These are phyloP conservation scores for Drosophila kikkawai DNA, from an alignment of 1,140 invertebrate species.

Conservation along the genomic window DNA sequence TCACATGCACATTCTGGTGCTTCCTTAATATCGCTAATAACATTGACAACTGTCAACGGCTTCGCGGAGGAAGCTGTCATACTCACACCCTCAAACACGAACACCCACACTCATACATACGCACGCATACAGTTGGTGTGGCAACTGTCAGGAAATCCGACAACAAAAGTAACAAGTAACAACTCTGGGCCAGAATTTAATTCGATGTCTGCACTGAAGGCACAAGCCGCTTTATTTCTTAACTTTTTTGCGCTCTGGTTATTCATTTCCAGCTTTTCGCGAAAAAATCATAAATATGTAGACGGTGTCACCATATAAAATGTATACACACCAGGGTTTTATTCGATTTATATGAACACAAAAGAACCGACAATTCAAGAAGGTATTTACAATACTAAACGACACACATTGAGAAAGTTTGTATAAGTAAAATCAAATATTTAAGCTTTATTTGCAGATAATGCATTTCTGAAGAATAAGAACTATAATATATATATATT, in stretches of 20 bases:
- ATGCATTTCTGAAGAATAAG: neutral
- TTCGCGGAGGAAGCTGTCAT: conserved; percentile 61
- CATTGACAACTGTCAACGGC: conserved; percentile 75
- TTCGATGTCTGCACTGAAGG: conserved; percentile 19
- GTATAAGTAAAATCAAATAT: neutral
- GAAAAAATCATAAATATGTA: conserved; percentile 44
- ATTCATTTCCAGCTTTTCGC: conserved; percentile 44
- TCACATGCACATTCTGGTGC: conserved; percentile 16
- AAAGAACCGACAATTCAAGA: neutral
- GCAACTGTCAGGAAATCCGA: conserved; percentile 46
- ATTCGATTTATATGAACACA: neutral
- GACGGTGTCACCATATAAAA: conserved; percentile 9
- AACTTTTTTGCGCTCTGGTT: conserved; percentile 59
- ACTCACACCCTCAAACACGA: conserved; percentile 22
- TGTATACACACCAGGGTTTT: neutral
- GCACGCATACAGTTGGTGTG: conserved; percentile 26
- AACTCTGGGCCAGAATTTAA: conserved; percentile 15
- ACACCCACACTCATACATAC: neutral
- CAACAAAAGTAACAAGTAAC: conserved; percentile 23
- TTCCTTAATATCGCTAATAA: conserved; percentile 62
- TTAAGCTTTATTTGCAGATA: neutral
- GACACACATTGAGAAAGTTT: no score
- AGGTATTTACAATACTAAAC: neutral
- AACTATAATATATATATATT: no score
- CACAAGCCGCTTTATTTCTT: conserved; percentile 76